Evolutionary conservation across 2,888 invertebrate species (phyloP), one percentile per base, ranked within the genome.

Genomic region (Cheiracanthium punctorium): DNA sequence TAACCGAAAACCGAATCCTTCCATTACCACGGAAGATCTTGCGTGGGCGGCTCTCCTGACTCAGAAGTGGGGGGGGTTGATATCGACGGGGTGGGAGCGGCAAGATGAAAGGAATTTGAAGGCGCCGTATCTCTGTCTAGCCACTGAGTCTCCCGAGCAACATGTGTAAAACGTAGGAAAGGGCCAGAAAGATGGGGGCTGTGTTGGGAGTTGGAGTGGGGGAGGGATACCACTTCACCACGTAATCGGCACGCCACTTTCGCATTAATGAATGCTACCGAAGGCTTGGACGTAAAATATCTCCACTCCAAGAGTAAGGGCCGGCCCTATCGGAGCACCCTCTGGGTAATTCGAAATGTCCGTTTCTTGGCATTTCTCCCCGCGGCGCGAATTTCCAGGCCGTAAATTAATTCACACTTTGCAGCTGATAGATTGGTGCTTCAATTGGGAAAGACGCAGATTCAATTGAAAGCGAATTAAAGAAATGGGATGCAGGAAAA

Each of bases 101-200:
- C 37, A 72, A 72, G 80, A 70, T 80, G 71, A 80, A 69, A 52
- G 30, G 48, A 65, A 80, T 29, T 71, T 37, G 20, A 17, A 80
- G 80, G 80, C 80, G 80, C 80, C 79, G 48, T 10, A 14, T 20
- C 37, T 28, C 79, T 37, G 71, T 71, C 79, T 69, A 43, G 77
- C 77, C 77, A 69, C 33, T 77, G 10, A 30, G 77, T 28, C 77
- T 77, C 77, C 77, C 52, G 5, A 80, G 80, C 80, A 80, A 79
- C 79, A 79, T 70, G 79, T 80, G 58, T 24, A 37, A 4, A 7
- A 37, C n/a, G n/a, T n/a, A n/a, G n/a, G n/a, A n/a, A n/a, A n/a
- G n/a, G n/a, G n/a, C n/a, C n/a, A n/a, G 17, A 37, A 48, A 48
- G 14, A 17, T 4, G 58, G 58, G 24, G 17, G 24, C 20, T 17